Percentiles rank a stretch among this genome's conserved stretches.
phyloP scores from a whole-genome alignment of 2,888 invertebrate genomes.

The Archaeoteleia sp. region DNA sequence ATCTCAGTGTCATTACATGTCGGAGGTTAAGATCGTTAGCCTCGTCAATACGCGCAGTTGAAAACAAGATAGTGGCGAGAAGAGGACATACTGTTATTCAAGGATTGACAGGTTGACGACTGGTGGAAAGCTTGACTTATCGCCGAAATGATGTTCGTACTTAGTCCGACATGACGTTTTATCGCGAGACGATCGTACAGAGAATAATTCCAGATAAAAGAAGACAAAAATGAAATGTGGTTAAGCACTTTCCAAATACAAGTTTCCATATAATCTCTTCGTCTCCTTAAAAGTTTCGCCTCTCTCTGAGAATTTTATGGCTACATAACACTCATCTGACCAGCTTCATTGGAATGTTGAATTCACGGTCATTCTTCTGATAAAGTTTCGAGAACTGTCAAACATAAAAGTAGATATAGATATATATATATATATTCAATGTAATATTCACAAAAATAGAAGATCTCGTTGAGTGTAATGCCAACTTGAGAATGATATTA shows the following conservation, averaged over 20 bases:
- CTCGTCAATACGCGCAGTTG: too few relatives aligned
- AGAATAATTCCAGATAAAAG: constrained; percentile 1
- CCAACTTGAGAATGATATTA: too few relatives aligned
- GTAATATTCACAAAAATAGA: constrained; percentile 9
- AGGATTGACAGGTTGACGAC: constrained; percentile 63
- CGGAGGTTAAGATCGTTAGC: too few relatives aligned
- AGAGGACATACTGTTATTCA: too few relatives aligned
- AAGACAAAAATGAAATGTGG: constrained; percentile 9
- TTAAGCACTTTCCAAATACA: neutral
- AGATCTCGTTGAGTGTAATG: constrained; percentile 7
- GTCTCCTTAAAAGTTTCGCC: constrained; percentile 3
- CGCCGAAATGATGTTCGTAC: constrained; percentile 42
- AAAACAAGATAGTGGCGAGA: too few relatives aligned
- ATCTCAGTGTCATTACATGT: too few relatives aligned
- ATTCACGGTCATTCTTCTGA: constrained; percentile 3
- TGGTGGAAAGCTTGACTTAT: constrained; percentile 60
- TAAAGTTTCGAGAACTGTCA: constrained; percentile 2
- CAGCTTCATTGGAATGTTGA: constrained; percentile 2
- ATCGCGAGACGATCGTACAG: neutral
- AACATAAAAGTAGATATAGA: constrained; percentile 3
- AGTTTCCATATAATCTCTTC: constrained; percentile 1
- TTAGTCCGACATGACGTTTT: neutral
- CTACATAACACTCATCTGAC: constrained; percentile 1
- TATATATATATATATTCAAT: constrained; percentile 2
- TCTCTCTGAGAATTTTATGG: constrained; percentile 1